Evolutionary conservation across 2,888 invertebrate genomes (phyloP), one percentile per base, ranked within the genome.

Genomic region (Calliscelio sp.): DNA sequence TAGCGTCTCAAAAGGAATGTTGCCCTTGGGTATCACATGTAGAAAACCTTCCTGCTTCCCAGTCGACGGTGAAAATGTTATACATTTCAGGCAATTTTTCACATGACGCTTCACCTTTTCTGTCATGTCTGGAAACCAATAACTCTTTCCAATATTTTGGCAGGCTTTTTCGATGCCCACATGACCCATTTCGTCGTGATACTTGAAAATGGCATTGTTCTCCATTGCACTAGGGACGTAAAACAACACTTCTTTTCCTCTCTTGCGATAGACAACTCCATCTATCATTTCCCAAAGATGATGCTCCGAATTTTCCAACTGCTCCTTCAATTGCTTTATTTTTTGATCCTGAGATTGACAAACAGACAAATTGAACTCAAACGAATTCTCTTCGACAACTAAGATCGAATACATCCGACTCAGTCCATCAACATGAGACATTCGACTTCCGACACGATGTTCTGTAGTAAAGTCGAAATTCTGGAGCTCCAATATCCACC

Each of bases 401-500:
- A n/a, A 51, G 2, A 74, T 28, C 20, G 61, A 73, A 24, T 49
- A 24, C 5, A 18, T 44, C 3, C 73, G 8, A 41, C 63, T 74
- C 24, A 74, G 18, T 14, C 61, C 35, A 10, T 74, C 63, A 0
- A 74, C 63, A 11, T 74, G 38, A 16, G 51, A 18, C 73, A 74
- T 74, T 6, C 51, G 49, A 1, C 25, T 41, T 18, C 73, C 73
- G 0, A 8, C 16, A n/a, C 74, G 18, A 22, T 74, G 63, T 44
- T 74, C 63, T 16, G 41, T 32, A 0, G n/a, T 10, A 63, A 41
- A 74, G 7, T 74, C 63, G 16, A 24, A 74, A 10, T 28, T 22
- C 16, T 74, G 63, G 4, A 74, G 24, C 25, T 74, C 74, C 6
- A 74, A 3, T n/a, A 53, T 20, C 73, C 73, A 73, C 8, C 73